These are phyloP conservation scores for Porites divaricata DNA, from an alignment of 92 coral and sea anemone genomes.

Conservation along the genomic window DNA sequence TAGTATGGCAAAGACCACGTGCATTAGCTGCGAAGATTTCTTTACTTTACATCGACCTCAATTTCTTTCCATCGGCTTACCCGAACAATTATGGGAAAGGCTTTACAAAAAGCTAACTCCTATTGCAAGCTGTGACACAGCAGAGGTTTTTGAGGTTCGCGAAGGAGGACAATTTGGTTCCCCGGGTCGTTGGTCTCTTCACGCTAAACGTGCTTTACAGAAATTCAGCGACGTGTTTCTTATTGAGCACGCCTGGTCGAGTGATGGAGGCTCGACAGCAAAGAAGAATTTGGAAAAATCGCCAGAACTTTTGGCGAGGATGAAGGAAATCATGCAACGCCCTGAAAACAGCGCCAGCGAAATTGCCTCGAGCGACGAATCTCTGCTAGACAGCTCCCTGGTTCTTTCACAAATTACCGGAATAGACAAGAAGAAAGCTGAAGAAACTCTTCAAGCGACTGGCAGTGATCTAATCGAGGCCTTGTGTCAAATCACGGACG, in stretches of 20 bases:
- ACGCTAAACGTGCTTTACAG: slow-evolving; percentile 59
- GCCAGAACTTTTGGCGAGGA: slow-evolving; percentile 62
- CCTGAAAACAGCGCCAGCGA: slow-evolving; percentile 31
- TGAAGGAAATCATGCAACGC: slow-evolving; percentile 65
- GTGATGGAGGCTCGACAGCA: slow-evolving; percentile 74
- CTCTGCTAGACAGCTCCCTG: slow-evolving; percentile 53
- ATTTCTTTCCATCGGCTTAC: slow-evolving; percentile 81
- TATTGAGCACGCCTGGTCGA: slow-evolving; percentile 81
- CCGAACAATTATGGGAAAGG: slow-evolving; percentile 74
- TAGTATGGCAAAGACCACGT: slow-evolving; percentile 59
- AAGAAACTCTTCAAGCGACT: slow-evolving; percentile 56
- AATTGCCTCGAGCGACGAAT: slow-evolving; percentile 20
- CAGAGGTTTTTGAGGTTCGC: slow-evolving; percentile 68
- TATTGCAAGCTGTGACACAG: slow-evolving; percentile 50
- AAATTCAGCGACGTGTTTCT: slow-evolving; percentile 74
- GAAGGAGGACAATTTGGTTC: slow-evolving; percentile 42
- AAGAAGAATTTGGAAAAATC: slow-evolving; percentile 65
- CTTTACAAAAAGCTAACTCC: slow-evolving; percentile 75
- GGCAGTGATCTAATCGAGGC: slow-evolving; percentile 79
- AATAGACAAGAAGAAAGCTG: slow-evolving; percentile 61
- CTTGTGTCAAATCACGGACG: slow-evolving; percentile 62
- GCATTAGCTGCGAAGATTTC: slow-evolving; percentile 82
- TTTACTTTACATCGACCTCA: slow-evolving; percentile 75
- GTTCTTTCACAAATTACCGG: slow-evolving; percentile 64
- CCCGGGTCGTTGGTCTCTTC: slow-evolving; percentile 58